Evolutionary conservation across 2,113 vertebrate genomes (phyloP), one percentile per base, ranked within the genome.

Genomic region (Otocyon megalotis): DNA sequence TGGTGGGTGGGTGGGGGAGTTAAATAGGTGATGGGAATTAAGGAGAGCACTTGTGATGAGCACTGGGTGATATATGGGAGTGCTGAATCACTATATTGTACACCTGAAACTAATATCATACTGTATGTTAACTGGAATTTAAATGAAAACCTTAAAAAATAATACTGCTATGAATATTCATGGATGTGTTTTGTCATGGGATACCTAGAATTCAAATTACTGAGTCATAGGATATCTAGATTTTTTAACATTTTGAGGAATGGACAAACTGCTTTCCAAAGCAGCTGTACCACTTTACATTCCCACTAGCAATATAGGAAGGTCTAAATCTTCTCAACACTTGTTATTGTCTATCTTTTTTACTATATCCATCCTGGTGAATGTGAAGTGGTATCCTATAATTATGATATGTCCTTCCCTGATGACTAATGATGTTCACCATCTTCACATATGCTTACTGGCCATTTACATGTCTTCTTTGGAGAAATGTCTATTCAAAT

Each of bases 401-500:
- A 79, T 62, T 77, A 60, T 62, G 14, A 54, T 0, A 8, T 72
- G 2, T n/a, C 24, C 62, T 63, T 72, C 63, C 24, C 54, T 81
- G 50, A 81, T 60, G 72, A 60, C 15, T 77, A 50, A 80, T 6
- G 32, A 69, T 22, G 7, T 8, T 87, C 60, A 87, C 10, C 50
- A 56, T 69, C 24, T 14, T 69, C 67, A 79, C 92, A 77, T 32
- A 28, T 24, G 56, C n/a, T 56, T 56, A 76, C 11, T 58, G 50
- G 71, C 30, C 54, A 67, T 3, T 62, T 87, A 12, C 54, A 81
- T 74, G 67, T 15, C 82, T 92, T 96, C 20, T 85, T n/a, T 60
- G 9, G 32, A 88, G 83, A 92, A 94, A 88, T 60, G 32, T 60
- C 82, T 93, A 28, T 77, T 67, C 53, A 88, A 82, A 87, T 82